These are phyloP conservation scores for Hirundichthys speculiger DNA, from an alignment of 2,113 vertebrate species.

Conservation along the genomic window DNA sequence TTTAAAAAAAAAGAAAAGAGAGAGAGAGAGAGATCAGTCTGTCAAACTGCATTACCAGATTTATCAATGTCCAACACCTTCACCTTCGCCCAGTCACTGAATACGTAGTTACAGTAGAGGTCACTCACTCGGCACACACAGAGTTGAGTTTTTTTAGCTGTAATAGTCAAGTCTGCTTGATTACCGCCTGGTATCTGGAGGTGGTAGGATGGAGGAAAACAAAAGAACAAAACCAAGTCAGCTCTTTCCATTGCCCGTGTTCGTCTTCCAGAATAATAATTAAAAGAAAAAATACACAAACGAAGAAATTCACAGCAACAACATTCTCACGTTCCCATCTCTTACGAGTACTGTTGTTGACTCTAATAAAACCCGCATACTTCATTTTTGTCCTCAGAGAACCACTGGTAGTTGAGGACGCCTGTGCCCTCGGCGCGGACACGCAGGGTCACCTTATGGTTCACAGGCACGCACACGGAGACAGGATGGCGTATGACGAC, in stretches of 20 bases:
- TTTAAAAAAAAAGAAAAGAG: neutral
- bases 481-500: slow-evolving; percentile 82
- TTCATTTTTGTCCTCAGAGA: slow-evolving; percentile 73
- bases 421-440: slow-evolving; percentile 80
- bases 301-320: neutral
- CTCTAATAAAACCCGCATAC: slow-evolving; percentile 66
- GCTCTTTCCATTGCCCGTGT: neutral
- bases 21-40: neutral
- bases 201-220: neutral
- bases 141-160: slow-evolving; percentile 71
- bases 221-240: neutral
- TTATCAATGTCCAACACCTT: slow-evolving; percentile 77
- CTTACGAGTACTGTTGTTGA: too few species aligned
- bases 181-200: slow-evolving; percentile 78
- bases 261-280: neutral
- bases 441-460: slow-evolving; percentile 77
- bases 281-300: neutral
- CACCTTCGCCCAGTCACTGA: slow-evolving; percentile 87
- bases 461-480: slow-evolving; percentile 80
- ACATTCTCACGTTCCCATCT: neutral
- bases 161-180: slow-evolving; percentile 76
- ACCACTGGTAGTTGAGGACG: slow-evolving; percentile 86
- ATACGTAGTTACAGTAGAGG: slow-evolving; percentile 68
- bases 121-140: slow-evolving; percentile 87
- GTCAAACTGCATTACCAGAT: slow-evolving; percentile 62